Percentiles rank a stretch among this genome's conserved stretches.
phyloP scores from a whole-genome alignment of 2,888 invertebrate genomes.

The Eumacrocentrus americanus region DNA sequence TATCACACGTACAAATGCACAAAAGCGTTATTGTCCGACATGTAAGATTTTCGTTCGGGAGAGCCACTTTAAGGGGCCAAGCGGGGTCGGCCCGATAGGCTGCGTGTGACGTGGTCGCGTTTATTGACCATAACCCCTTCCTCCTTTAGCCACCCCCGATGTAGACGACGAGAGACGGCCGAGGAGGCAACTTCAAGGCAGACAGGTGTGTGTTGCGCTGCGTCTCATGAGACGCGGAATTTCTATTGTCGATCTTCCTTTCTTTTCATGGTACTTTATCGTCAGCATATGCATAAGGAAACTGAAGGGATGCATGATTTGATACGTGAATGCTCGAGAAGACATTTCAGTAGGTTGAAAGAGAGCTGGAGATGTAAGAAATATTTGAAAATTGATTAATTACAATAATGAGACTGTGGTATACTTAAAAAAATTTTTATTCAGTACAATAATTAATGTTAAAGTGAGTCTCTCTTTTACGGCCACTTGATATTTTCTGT shows the following conservation, averaged over 20 bases:
- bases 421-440: no score
- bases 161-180: constrained; percentile 5
- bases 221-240: constrained; percentile 1
- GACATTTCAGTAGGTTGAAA: no score
- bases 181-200: constrained; percentile 28
- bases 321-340: no score
- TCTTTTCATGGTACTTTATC: background rate
- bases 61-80: constrained; percentile 57
- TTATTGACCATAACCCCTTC: constrained; percentile 62
- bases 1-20: constrained; percentile 44
- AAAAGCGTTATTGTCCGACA: constrained; percentile 51
- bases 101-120: constrained; percentile 59
- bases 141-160: constrained; percentile 35
- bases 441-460: no score
- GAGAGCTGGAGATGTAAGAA: no score
- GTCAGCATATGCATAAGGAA: no score
- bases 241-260: constrained; percentile 7
- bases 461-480: no score
- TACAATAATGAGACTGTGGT: no score
- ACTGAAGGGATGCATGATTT: no score
- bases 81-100: constrained; percentile 57
- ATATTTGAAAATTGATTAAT: no score
- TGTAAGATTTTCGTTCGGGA: constrained; percentile 56
- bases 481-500: no score
- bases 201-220: constrained; percentile 23